phyloP scores from a whole-genome alignment of 1,140 invertebrate genomes.

The Anoplolepis gracilipes region DNA sequence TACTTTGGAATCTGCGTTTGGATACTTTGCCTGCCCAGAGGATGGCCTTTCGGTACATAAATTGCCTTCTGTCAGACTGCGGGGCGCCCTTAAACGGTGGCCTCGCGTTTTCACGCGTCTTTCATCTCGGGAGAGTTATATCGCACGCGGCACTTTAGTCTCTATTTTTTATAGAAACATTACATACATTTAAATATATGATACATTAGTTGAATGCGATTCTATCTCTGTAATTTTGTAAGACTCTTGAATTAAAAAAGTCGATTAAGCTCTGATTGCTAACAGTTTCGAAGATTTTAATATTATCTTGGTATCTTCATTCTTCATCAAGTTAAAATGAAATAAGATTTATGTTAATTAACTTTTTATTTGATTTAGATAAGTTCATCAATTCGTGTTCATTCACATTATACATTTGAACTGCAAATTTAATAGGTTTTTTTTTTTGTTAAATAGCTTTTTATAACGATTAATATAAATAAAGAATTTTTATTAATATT shows the following conservation, averaged over 20 bases:
- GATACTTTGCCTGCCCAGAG: conserved; percentile 66
- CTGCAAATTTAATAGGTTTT: background rate
- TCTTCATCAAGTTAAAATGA: background rate
- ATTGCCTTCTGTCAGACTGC: conserved; percentile 35
- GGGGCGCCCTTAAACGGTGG: conserved; percentile 43
- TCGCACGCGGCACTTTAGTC: background rate
- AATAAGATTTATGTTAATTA: no score
- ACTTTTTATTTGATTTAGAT: background rate
- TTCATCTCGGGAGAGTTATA: conserved; percentile 19
- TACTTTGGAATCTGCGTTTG: conserved; percentile 18
- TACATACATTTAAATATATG: background rate
- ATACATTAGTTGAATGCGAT: background rate
- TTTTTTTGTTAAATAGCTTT: background rate
- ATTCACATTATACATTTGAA: no score
- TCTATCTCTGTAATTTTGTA: background rate
- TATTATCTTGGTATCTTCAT: background rate
- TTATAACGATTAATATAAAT: background rate
- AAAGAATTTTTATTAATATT: background rate
- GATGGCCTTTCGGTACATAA: conserved; percentile 4
- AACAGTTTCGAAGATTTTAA: background rate
- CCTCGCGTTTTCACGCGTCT: conserved; percentile 34
- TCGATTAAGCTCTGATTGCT: background rate
- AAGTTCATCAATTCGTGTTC: background rate
- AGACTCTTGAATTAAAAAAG: background rate
- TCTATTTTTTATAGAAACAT: background rate